Conservation (phyloP, 2,113 vertebrate genomes). For the Stomatorhinus ivindoensis region DNA sequence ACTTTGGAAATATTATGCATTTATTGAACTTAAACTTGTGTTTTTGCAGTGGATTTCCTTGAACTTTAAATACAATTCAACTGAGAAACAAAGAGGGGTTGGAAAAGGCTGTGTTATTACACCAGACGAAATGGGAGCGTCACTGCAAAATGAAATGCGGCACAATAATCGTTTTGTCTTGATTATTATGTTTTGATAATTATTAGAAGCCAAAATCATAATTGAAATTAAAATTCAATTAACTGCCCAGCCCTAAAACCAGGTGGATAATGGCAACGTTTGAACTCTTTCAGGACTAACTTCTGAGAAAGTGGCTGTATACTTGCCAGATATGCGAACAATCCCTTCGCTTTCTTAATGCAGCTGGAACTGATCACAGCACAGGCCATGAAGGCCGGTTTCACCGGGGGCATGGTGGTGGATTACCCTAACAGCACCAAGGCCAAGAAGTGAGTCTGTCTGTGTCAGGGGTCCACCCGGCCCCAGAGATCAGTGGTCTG, state of each 20-base stretch:
- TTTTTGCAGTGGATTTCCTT: background rate
- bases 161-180: background rate
- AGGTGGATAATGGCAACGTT: background rate
- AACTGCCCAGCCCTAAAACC: background rate
- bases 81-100: background rate
- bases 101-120: background rate
- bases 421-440: slow-evolving; percentile 94
- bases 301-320: background rate
- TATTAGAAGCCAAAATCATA: background rate
- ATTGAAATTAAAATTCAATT: background rate
- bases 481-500: background rate
- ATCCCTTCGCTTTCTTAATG: background rate
- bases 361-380: slow-evolving; percentile 87
- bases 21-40: background rate
- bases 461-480: background rate
- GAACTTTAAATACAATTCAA: background rate
- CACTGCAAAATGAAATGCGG: background rate
- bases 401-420: slow-evolving; percentile 90
- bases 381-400: slow-evolving; percentile 89
- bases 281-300: background rate
- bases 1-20: background rate
- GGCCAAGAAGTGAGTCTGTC: slow-evolving; percentile 82
- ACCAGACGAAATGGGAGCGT: background rate
- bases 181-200: background rate
- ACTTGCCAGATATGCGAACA: background rate